Evolutionary conservation across 2,113 vertebrate genomes (phyloP).

Genomic region (Okapia johnstoni): DNA sequence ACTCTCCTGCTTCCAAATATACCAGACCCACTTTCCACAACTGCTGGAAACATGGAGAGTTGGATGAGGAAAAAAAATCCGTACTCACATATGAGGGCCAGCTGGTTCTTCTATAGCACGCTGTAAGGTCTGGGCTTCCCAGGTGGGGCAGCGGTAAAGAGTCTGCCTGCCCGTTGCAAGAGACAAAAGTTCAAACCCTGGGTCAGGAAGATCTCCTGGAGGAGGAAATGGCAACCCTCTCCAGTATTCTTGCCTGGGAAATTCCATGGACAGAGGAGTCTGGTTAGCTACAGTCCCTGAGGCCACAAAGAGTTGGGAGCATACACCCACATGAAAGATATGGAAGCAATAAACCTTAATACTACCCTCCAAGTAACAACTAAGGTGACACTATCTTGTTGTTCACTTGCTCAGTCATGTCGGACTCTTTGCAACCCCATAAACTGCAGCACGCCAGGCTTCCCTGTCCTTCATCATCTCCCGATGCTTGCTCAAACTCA

Average conservation of each 20-base stretch:
- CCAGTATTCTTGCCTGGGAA: neutral
- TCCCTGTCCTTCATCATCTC: neutral
- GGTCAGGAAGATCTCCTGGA: neutral
- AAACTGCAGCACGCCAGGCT: accelerated
- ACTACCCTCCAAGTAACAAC: neutral
- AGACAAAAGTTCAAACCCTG: neutral
- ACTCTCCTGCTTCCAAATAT: neutral
- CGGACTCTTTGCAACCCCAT: accelerated
- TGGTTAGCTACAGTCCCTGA: neutral
- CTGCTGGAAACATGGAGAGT: neutral
- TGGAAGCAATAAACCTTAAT: neutral
- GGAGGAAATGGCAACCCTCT: neutral
- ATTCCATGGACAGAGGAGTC: neutral
- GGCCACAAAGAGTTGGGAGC: neutral
- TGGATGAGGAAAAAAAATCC: neutral
- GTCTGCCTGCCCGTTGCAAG: neutral
- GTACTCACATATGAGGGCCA: neutral
- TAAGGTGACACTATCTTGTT: accelerated
- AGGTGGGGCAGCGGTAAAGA: neutral
- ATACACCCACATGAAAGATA: accelerated
- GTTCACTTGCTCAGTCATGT: neutral
- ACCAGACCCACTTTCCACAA: neutral
- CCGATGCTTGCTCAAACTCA: accelerated
- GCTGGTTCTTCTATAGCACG: neutral
- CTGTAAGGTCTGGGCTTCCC: neutral